phyloP scores from a whole-genome alignment of 2,113 vertebrate genomes.

The Amblyopsis rosae region DNA sequence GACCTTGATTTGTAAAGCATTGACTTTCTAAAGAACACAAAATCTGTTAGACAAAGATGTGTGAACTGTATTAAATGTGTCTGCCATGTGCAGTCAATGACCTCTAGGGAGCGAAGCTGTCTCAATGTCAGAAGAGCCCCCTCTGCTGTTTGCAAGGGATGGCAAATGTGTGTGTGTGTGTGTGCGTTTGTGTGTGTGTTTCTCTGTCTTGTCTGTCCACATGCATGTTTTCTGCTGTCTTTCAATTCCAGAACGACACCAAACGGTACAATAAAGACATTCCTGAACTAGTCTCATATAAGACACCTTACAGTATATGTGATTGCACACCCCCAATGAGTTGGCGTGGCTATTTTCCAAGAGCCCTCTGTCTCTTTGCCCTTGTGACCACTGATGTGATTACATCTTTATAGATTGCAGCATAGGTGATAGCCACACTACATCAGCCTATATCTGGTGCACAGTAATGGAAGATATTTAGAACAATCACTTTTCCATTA shows the following conservation, averaged over 20 bases:
- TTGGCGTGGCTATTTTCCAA: slow-evolving; percentile 24
- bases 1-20: background rate
- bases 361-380: slow-evolving; percentile 37
- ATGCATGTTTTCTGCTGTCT: background rate
- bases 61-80: slow-evolving; percentile 45
- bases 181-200: slow-evolving; percentile 18
- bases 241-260: slow-evolving; percentile 15
- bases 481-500: slow-evolving; percentile 59
- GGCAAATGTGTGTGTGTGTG: background rate
- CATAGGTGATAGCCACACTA: slow-evolving; percentile 50
- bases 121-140: slow-evolving; percentile 60
- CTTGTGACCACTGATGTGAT: slow-evolving; percentile 61
- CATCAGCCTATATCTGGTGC: slow-evolving; percentile 24
- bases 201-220: slow-evolving; percentile 44
- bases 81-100: slow-evolving; percentile 47
- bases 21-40: no score
- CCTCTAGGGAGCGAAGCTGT: slow-evolving; percentile 49
- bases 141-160: slow-evolving; percentile 52
- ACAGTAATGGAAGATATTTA: slow-evolving; percentile 57
- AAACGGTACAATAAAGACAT: background rate
- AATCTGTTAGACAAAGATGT: slow-evolving; percentile 12
- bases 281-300: no score
- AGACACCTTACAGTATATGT: background rate
- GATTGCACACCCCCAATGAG: slow-evolving; percentile 14
- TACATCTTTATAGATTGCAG: slow-evolving; percentile 51